A percentile compares a stretch with the other conserved stretches of the same genome.
Evolutionary conservation across 1,140 invertebrate genomes (phyloP).

Genomic region (Pseudachorutes palmiensis): DNA sequence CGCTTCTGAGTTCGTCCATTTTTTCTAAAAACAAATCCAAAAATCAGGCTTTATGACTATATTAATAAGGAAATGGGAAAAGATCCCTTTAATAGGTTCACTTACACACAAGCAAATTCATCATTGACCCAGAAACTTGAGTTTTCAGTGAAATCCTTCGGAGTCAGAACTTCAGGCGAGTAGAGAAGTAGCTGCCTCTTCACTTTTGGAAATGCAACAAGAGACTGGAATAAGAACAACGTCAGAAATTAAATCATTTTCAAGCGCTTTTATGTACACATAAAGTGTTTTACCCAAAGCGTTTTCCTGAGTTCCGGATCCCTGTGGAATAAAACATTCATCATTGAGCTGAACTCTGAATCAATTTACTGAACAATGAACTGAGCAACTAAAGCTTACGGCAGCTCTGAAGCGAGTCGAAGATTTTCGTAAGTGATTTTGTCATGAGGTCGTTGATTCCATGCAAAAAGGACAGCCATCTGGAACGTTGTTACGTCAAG

Average conservation of each 20-base stretch:
- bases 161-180: slow-evolving; percentile 65
- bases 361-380: too few species aligned
- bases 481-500: slow-evolving; percentile 98
- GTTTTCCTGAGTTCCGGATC: slow-evolving; percentile 91
- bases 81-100: slow-evolving; percentile 37
- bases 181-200: slow-evolving; percentile 83
- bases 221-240: slow-evolving; percentile 51
- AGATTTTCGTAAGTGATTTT: slow-evolving; percentile 92
- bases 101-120: slow-evolving; percentile 77
- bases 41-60: slow-evolving; percentile 7
- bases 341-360: too few species aligned
- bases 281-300: slow-evolving; percentile 58
- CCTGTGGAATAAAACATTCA: too few species aligned
- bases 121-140: slow-evolving; percentile 95
- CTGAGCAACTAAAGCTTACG: too few species aligned
- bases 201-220: slow-evolving; percentile 94
- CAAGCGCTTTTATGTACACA: not conserved
- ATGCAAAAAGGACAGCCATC: slow-evolving; percentile 98
- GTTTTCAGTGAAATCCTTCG: slow-evolving; percentile 89
- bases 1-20: slow-evolving; percentile 88
- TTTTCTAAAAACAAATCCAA: slow-evolving; percentile 54
- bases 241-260: not conserved
- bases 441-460: slow-evolving; percentile 90
- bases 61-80: not conserved
- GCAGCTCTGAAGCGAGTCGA: slow-evolving; percentile 88